Conservation (phyloP, 2,113 vertebrate genomes). For the Propithecus coquereli region DNA sequence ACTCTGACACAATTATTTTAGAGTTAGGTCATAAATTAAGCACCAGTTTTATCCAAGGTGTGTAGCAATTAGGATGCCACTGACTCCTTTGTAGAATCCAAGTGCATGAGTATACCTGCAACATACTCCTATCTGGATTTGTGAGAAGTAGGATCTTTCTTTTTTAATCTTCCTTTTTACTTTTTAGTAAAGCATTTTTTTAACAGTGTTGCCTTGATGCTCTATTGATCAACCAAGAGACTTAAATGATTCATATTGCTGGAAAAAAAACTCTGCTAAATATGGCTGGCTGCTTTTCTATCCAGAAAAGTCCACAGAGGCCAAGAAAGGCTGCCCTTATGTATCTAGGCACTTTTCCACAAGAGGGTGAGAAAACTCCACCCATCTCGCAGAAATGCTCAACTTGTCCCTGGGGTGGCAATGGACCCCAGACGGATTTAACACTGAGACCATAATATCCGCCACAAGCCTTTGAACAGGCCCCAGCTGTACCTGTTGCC, state of each 20-base stretch:
- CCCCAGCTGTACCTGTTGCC: slow-evolving; percentile 34
- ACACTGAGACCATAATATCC: neutral
- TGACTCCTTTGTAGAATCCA: neutral
- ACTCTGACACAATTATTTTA: neutral
- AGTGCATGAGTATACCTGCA: neutral
- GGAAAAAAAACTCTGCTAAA: neutral
- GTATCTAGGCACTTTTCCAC: neutral
- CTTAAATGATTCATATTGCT: neutral
- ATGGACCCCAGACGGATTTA: slow-evolving; percentile 24
- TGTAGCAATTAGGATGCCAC: neutral
- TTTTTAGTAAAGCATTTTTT: neutral
- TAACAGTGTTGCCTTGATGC: neutral
- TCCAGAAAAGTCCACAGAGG: slow-evolving; percentile 27
- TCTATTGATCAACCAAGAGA: neutral
- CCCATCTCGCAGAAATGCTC: neutral
- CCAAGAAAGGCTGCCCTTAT: neutral
- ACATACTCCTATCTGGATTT: neutral
- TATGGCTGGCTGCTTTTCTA: neutral
- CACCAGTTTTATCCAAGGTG: neutral
- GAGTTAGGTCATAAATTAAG: neutral
- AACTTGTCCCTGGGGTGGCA: neutral
- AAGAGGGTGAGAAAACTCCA: slow-evolving; percentile 39
- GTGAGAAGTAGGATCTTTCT: neutral
- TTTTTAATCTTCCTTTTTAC: too few species aligned
- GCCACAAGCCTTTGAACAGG: slow-evolving; percentile 62